Evolutionary conservation across 2,113 vertebrate species (phyloP), one percentile per base, ranked within the genome.

Genomic region (Festucalex cinctus): DNA sequence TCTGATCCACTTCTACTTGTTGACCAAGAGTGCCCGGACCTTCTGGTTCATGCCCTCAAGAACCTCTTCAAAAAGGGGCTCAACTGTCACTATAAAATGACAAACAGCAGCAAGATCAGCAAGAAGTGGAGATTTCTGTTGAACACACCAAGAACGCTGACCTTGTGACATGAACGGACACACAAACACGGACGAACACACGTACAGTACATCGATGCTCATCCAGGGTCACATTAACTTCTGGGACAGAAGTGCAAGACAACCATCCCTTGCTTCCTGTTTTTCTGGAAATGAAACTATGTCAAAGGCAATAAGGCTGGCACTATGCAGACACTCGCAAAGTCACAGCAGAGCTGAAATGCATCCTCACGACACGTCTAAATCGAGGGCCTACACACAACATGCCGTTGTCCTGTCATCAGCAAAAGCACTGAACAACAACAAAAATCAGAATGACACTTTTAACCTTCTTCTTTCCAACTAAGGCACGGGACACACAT

Each of bases 201-300:
- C 39, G 63, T 64, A 53, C 35, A 65, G 63, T 46, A 68, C 65
- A 78, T 76, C 70, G 71, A 68, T 83, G 68, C 65, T 84, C 66
- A 83, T 71, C 59, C 78, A 84, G 85, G 83, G 83, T 87, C 84
- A 85, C 26, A 44, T 78, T 77, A 74, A 79, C 82, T 79, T 79
- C 80, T 82, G 72, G 83, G 76, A 85, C 76, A 84, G 74, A 86
- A 83, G 83, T 87, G 83, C 83, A 84, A 82, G 78, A 85, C 75
- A 77, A 83, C 82, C 82, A 63, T 80, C 77, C 79, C 78, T n/a
- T 80, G 83, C 83, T 88, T 90, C 88, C 88, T 91, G 90, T 91
- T 91, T 91, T 88, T 85, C 82, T 88, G 83, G 75, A 79, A 83
- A 84, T 86, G 74, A 84, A 85, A 86, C 82, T 80, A 84, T 87